Evolutionary conservation across 2,888 invertebrate species (phyloP).

Genomic region (Drosophila ochracea): DNA sequence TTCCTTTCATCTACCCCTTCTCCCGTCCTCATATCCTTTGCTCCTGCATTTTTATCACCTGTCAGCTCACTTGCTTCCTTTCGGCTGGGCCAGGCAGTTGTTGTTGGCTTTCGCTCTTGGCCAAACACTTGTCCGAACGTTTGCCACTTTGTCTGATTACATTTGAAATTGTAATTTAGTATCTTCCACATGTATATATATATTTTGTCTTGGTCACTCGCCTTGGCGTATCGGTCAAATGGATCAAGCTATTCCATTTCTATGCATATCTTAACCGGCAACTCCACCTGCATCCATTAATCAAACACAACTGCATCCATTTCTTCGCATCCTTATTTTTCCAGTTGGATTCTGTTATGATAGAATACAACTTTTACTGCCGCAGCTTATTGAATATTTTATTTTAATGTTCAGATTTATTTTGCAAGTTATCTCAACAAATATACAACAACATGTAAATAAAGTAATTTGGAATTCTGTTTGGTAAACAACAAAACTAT

Average conservation of each 20-base stretch:
- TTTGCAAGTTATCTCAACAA: background rate
- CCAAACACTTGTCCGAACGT: constrained; percentile 49
- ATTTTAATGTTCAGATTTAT: background rate
- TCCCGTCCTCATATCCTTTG: background rate
- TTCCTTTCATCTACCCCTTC: background rate
- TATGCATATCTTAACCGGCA: constrained; percentile 41
- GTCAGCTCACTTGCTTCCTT: constrained; percentile 71
- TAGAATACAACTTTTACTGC: background rate
- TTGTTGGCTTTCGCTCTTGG: constrained; percentile 32
- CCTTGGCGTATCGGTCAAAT: constrained; percentile 67
- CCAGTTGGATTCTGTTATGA: background rate
- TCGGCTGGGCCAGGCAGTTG: constrained; percentile 36
- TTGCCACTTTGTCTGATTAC: constrained; percentile 84
- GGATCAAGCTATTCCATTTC: constrained; percentile 73
- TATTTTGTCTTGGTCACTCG: constrained; percentile 44
- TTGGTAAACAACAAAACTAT: background rate
- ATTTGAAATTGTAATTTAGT: constrained; percentile 85
- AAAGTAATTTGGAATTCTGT: background rate
- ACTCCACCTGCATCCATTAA: constrained; percentile 51
- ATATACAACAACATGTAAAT: background rate
- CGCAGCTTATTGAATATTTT: background rate
- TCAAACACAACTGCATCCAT: constrained; percentile 42
- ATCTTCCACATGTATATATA: constrained; percentile 29
- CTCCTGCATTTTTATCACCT: constrained; percentile 76
- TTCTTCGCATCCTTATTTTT: background rate